A percentile compares a stretch with the other conserved stretches of the same genome.
phyloP scores from a whole-genome alignment of 2,797 vertebrate species.

The Bryconaethiops microstoma region DNA sequence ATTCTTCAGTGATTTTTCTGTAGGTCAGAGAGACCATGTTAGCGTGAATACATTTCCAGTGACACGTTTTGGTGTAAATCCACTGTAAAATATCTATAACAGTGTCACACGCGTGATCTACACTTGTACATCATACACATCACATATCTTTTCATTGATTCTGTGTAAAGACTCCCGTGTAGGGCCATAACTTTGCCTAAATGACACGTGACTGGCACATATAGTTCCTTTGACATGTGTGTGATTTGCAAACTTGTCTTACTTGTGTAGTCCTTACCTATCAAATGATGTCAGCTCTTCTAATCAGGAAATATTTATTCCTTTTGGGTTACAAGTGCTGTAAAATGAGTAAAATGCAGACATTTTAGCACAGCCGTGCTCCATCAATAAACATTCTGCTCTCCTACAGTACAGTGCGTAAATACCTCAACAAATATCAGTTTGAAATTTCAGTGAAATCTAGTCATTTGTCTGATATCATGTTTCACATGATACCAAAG shows the following conservation, averaged over 20 bases:
- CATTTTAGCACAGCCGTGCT: too few species aligned
- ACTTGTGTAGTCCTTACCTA: background rate
- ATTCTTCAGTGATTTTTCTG: background rate
- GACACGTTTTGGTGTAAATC: background rate
- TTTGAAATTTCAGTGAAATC: background rate
- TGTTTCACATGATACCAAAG: too few species aligned
- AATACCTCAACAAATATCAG: too few species aligned
- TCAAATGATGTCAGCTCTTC: constrained; percentile 1
- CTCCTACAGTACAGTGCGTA: too few species aligned
- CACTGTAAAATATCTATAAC: too few species aligned
- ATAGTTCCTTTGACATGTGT: background rate
- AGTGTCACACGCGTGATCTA: background rate
- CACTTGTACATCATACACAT: background rate
- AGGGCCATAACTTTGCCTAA: background rate
- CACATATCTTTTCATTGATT: background rate
- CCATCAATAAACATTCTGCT: too few species aligned
- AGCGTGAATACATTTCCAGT: background rate
- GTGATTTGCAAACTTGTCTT: background rate
- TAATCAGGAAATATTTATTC: background rate
- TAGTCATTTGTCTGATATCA: background rate
- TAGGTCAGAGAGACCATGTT: background rate
- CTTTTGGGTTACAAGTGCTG: too few species aligned
- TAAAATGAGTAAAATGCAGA: too few species aligned
- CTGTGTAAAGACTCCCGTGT: background rate
- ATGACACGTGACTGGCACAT: background rate